A percentile compares a stretch with the other conserved stretches of the same genome.
Evolutionary conservation across 2,797 vertebrate genomes (phyloP).

Genomic region (Sebastes oblongus): DNA sequence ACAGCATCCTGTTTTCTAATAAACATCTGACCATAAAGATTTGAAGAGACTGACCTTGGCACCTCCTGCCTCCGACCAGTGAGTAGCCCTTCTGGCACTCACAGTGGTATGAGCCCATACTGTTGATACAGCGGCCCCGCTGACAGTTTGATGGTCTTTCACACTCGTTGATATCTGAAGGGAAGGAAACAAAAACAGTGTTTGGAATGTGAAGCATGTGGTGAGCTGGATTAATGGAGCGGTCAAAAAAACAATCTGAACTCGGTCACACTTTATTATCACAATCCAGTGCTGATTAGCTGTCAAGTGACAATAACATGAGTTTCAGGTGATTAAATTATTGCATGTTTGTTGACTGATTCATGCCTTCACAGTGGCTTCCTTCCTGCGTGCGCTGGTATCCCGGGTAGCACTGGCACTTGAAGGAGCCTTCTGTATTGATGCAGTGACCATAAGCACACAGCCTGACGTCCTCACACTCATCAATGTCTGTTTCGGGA

Average conservation of each 20-base stretch:
- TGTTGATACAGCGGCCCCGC: constrained; percentile 90
- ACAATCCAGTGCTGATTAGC: neutral
- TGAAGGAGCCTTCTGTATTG: constrained; percentile 89
- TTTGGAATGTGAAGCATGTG: constrained; percentile 8
- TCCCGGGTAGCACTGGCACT: constrained; percentile 87
- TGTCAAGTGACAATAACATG: neutral
- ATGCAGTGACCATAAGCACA: constrained; percentile 87
- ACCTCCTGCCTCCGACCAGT: constrained; percentile 84
- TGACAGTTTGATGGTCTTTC: constrained; percentile 86
- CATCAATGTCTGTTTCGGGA: constrained; percentile 83
- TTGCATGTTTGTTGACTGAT: neutral
- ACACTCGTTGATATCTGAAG: constrained; percentile 90
- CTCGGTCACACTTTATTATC: neutral
- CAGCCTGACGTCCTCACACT: constrained; percentile 84
- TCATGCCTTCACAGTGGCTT: constrained; percentile 87
- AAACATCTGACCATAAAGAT: neutral
- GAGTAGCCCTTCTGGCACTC: constrained; percentile 88
- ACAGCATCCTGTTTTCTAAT: neutral
- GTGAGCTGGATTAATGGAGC: neutral
- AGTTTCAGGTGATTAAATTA: neutral
- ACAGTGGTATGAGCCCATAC: constrained; percentile 89
- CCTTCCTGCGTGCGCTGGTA: constrained; percentile 88
- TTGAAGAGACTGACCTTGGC: constrained; percentile 82
- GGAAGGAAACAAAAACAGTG: constrained; percentile 19
- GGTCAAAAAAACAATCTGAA: neutral